Evolutionary conservation across 2,797 vertebrate genomes (phyloP).

Genomic region (Dipus sagitta): DNA sequence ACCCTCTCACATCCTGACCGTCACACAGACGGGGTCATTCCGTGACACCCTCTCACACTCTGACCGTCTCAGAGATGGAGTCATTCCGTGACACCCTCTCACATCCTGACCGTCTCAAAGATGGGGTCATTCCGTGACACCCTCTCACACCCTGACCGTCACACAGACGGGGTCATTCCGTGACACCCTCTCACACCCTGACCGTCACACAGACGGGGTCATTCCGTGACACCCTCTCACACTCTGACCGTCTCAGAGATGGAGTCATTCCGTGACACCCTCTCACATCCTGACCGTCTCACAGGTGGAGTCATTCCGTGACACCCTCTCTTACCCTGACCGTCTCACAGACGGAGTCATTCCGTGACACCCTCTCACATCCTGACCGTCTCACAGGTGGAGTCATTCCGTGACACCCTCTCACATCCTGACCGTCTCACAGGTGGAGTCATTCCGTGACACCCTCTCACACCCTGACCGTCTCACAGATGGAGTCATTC

Average conservation of each 20-base stretch:
- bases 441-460: slow-evolving; percentile 93
- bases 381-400: slow-evolving; percentile 91
- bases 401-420: slow-evolving; percentile 85
- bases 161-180: slow-evolving; percentile 93
- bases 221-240: not conserved
- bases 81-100: slow-evolving; percentile 79
- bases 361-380: not conserved
- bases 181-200: slow-evolving; percentile 15
- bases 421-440: slow-evolving; percentile 26
- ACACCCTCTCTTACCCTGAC: not conserved
- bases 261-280: slow-evolving; percentile 88
- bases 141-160: slow-evolving; percentile 24
- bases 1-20: slow-evolving; percentile 12
- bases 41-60: not conserved
- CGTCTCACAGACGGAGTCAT: slow-evolving; percentile 94
- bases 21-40: slow-evolving; percentile 93
- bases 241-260: slow-evolving; percentile 88
- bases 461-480: slow-evolving; percentile 13
- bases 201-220: slow-evolving; percentile 93
- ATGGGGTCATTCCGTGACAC: slow-evolving; percentile 91
- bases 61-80: slow-evolving; percentile 92
- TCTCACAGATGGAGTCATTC: slow-evolving; percentile 94
- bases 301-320: slow-evolving; percentile 94
- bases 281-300: slow-evolving; percentile 24
- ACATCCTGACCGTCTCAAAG: slow-evolving; percentile 83